Evolutionary conservation across 2,888 invertebrate species (phyloP).

Genomic region (Xiphydria camelus): DNA sequence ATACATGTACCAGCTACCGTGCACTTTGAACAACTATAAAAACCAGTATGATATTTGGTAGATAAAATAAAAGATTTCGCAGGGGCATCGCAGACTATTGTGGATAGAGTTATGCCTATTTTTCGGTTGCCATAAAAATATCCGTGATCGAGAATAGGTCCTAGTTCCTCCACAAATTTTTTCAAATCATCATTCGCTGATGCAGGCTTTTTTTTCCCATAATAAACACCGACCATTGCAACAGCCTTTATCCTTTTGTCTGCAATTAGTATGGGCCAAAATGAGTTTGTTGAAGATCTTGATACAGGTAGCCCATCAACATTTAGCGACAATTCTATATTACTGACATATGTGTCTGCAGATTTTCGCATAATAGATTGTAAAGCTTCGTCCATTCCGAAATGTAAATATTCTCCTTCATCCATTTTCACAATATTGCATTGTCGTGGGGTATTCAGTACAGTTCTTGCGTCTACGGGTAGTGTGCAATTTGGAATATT

Average conservation of each 20-base stretch:
- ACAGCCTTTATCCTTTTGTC: constrained; percentile 9
- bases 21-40: constrained; percentile 26
- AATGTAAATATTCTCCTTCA: no score
- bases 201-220: constrained; percentile 22
- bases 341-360: no score
- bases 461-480: no score
- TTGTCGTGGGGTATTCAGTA: no score
- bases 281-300: constrained; percentile 8
- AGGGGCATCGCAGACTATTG: constrained; percentile 21
- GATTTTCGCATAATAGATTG: no score
- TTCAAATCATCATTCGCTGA: constrained; percentile 4
- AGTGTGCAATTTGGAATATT: no score
- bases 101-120: constrained; percentile 6
- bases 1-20: constrained; percentile 17
- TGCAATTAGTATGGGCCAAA: constrained; percentile 21
- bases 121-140: constrained; percentile 1
- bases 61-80: no score
- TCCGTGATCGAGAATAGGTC: no score
- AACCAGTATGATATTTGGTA: constrained; percentile 21
- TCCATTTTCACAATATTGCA: no score
- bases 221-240: constrained; percentile 20
- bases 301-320: constrained; percentile 21
- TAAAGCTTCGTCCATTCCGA: no score
- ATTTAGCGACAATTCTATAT: no score
- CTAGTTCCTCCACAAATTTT: no score